Conservation (phyloP, 1,140 invertebrate species). For the Drosophila mauritiana region DNA sequence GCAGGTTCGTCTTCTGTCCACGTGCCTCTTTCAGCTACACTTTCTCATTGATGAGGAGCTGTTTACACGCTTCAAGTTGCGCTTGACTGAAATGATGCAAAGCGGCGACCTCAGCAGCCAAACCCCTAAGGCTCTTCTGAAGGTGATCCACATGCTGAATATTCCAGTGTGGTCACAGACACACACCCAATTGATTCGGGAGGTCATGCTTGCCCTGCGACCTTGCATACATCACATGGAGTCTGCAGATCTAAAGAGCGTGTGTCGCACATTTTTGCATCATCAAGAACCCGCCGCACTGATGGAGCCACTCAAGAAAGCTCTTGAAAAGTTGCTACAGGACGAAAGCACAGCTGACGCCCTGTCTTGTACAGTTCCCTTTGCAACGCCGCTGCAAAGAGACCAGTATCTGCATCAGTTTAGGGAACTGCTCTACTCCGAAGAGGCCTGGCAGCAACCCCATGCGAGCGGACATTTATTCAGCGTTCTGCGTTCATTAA, state of each 20-base stretch:
- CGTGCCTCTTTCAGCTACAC: slow-evolving; percentile 73
- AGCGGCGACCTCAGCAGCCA: slow-evolving; percentile 26
- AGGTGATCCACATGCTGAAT: slow-evolving; percentile 75
- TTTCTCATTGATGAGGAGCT: slow-evolving; percentile 53
- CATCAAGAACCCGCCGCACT: slow-evolving; percentile 75
- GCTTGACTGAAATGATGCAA: slow-evolving; percentile 43
- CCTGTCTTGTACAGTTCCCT: slow-evolving; percentile 68
- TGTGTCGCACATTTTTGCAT: slow-evolving; percentile 65
- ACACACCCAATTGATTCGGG: slow-evolving; percentile 59
- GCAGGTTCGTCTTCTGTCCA: slow-evolving; percentile 69
- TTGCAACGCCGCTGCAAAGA: slow-evolving; percentile 75
- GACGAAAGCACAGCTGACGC: slow-evolving; percentile 48
- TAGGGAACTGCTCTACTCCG: slow-evolving; percentile 63
- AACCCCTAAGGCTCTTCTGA: slow-evolving; percentile 63
- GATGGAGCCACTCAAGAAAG: slow-evolving; percentile 38
- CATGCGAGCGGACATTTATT: slow-evolving; percentile 67
- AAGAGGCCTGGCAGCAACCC: slow-evolving; percentile 41
- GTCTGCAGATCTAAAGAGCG: slow-evolving; percentile 51
- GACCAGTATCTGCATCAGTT: slow-evolving; percentile 69
- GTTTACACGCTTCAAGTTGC: slow-evolving; percentile 54
- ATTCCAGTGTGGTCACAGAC: slow-evolving; percentile 65
- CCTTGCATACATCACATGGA: slow-evolving; percentile 49
- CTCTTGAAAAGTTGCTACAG: slow-evolving; percentile 49
- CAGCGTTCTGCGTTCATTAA: slow-evolving; percentile 84
- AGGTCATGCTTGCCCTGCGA: slow-evolving; percentile 42